Evolutionary conservation across 2,888 invertebrate genomes (phyloP).

Genomic region (Drosophila anomalata): DNA sequence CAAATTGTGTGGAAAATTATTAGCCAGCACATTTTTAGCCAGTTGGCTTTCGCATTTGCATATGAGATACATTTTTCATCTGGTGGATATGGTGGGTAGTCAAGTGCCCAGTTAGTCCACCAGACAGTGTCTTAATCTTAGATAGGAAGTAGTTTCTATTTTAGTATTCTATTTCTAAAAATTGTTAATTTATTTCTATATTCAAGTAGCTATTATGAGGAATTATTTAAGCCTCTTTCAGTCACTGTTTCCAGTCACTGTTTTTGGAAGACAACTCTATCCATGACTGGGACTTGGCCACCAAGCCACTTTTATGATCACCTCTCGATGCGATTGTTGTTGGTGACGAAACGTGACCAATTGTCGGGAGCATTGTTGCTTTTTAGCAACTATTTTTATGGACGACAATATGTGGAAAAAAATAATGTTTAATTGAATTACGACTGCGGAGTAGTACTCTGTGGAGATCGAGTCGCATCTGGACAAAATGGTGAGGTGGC

Average conservation of each 20-base stretch:
- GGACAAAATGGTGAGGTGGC: slow-evolving; percentile 23
- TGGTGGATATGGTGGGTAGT: too few relatives aligned
- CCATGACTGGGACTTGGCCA: slow-evolving; percentile 30
- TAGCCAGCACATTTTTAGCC: slow-evolving; percentile 53
- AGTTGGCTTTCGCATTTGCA: slow-evolving; percentile 31
- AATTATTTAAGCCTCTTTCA: neutral
- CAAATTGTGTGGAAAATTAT: slow-evolving; percentile 79
- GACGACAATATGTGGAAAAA: slow-evolving; percentile 56
- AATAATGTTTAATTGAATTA: slow-evolving; percentile 74
- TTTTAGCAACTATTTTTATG: slow-evolving; percentile 22
- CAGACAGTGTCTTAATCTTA: slow-evolving; percentile 7
- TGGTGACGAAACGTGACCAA: slow-evolving; percentile 74
- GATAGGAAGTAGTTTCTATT: neutral
- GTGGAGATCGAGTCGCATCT: slow-evolving; percentile 47
- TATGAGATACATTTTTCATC: slow-evolving; percentile 12
- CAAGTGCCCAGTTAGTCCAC: too few relatives aligned
- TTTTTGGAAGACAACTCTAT: slow-evolving; percentile 16
- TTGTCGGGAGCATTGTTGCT: slow-evolving; percentile 53
- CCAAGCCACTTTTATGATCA: slow-evolving; percentile 59
- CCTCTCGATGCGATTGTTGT: slow-evolving; percentile 42
- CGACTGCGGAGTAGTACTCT: slow-evolving; percentile 23
- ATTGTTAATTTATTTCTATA: neutral
- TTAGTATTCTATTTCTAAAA: too few relatives aligned
- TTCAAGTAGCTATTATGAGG: neutral
- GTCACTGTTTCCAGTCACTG: slow-evolving; percentile 1